Conservation (phyloP, 2,888 invertebrate species). For the Cabera pusaria region DNA sequence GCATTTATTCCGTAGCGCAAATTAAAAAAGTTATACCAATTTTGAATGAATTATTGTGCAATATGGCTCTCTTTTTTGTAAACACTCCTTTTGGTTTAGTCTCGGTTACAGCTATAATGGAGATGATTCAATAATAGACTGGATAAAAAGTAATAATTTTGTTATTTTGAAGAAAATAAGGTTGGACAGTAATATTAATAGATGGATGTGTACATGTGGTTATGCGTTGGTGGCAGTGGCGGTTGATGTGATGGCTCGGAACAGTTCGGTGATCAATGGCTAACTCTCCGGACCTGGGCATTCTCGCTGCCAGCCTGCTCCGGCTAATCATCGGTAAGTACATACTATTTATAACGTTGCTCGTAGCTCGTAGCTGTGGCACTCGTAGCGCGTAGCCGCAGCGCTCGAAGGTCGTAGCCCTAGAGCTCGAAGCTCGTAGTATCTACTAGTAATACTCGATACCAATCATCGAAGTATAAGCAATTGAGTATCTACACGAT, state of each 20-base stretch:
- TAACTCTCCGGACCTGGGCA: conserved; percentile 83
- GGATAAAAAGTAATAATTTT: conserved; percentile 1
- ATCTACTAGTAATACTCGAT: too few relatives aligned
- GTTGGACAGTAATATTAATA: conserved; percentile 2
- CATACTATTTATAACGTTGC: too few relatives aligned
- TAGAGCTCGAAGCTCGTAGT: too few relatives aligned
- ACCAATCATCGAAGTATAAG: too few relatives aligned
- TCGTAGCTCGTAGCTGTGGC: too few relatives aligned
- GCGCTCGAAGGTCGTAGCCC: too few relatives aligned
- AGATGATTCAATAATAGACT: conserved; percentile 19
- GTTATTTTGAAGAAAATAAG: not conserved
- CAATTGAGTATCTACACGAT: too few relatives aligned
- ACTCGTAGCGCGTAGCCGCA: too few relatives aligned
- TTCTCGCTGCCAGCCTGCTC: conserved; percentile 83
- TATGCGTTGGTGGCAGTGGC: conserved; percentile 35
- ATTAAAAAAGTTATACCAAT: conserved; percentile 80
- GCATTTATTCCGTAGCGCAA: conserved; percentile 71
- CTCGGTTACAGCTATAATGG: conserved; percentile 20
- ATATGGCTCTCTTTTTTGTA: conserved; percentile 54
- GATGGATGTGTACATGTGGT: conserved; percentile 27
- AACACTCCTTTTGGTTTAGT: conserved; percentile 40
- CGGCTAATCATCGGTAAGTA: conserved; percentile 86
- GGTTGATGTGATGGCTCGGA: conserved; percentile 65
- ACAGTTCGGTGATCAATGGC: conserved; percentile 78
- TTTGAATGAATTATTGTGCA: conserved; percentile 78